A percentile compares a stretch with the other conserved stretches of the same genome.
These are phyloP conservation scores for Brassicogethes aeneus DNA, from an alignment of 2,888 invertebrate genomes.

Conservation along the genomic window DNA sequence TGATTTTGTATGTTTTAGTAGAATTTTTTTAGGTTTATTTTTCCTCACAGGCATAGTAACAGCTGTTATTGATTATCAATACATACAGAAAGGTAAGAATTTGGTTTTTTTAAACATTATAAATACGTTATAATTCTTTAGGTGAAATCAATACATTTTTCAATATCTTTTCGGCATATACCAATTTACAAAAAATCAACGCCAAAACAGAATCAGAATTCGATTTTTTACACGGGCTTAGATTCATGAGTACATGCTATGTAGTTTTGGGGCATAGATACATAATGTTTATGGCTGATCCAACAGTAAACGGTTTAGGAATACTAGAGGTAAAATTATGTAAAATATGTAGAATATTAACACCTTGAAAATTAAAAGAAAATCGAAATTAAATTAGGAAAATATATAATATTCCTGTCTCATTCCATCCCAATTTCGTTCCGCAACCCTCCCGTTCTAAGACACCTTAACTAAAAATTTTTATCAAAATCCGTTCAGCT, in stretches of 20 bases:
- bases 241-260: slow-evolving; percentile 42
- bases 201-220: slow-evolving; percentile 22
- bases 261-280: slow-evolving; percentile 42
- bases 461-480: too few relatives aligned
- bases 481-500: too few relatives aligned
- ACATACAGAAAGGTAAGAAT: slow-evolving; percentile 6
- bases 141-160: slow-evolving; percentile 3
- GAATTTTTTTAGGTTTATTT: slow-evolving; percentile 14
- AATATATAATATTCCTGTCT: too few relatives aligned
- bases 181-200: slow-evolving; percentile 20
- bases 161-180: slow-evolving; percentile 22
- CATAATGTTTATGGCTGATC: slow-evolving; percentile 19
- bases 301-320: slow-evolving; percentile 19
- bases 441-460: too few relatives aligned
- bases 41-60: slow-evolving; percentile 9
- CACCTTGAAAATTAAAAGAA: too few relatives aligned
- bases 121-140: neutral
- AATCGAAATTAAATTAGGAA: too few relatives aligned
- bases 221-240: slow-evolving; percentile 41
- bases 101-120: too few relatives aligned
- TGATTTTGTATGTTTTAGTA: too few relatives aligned
- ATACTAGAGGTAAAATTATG: slow-evolving; percentile 18
- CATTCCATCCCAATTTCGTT: too few relatives aligned
- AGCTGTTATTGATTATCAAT: slow-evolving; percentile 8
- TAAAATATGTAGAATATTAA: too few relatives aligned